A percentile compares a stretch with the other conserved stretches of the same genome.
phyloP scores from a whole-genome alignment of 2,888 invertebrate species.

The Agrochola lychnidis region DNA sequence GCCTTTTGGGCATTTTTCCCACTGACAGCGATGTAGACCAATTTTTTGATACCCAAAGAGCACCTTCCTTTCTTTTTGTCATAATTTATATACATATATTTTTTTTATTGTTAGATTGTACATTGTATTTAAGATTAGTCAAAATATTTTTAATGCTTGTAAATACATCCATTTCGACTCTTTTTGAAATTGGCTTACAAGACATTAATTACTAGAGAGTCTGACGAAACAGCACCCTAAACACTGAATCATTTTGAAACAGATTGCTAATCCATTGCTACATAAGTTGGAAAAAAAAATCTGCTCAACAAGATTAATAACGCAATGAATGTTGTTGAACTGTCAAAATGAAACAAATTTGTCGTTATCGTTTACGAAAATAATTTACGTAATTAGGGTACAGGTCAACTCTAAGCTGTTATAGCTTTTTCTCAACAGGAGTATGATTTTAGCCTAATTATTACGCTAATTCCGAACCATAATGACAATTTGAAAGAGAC shows the following conservation, averaged over 20 bases:
- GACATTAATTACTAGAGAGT: not conserved
- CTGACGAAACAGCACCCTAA: too few relatives aligned
- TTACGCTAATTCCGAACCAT: not conserved
- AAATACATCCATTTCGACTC: not conserved
- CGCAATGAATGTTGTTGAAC: too few relatives aligned
- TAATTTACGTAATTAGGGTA: too few relatives aligned
- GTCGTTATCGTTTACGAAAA: too few relatives aligned
- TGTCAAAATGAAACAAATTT: too few relatives aligned
- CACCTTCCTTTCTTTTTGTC: not conserved
- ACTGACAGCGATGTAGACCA: not conserved
- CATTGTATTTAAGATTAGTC: not conserved
- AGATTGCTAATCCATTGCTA: too few relatives aligned
- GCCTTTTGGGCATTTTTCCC: not conserved
- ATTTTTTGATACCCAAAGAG: not conserved
- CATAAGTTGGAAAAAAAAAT: too few relatives aligned
- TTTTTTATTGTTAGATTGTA: not conserved
- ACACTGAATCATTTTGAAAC: too few relatives aligned
- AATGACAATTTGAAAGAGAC: not conserved
- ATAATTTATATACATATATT: not conserved
- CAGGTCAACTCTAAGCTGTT: too few relatives aligned
- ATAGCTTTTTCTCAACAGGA: too few relatives aligned
- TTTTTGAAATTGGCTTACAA: not conserved
- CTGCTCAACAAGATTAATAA: too few relatives aligned
- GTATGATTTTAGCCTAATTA: not conserved
- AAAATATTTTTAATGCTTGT: not conserved